Evolutionary conservation across 2,797 vertebrate species (phyloP).

Genomic region (Cercopithecus diana): DNA sequence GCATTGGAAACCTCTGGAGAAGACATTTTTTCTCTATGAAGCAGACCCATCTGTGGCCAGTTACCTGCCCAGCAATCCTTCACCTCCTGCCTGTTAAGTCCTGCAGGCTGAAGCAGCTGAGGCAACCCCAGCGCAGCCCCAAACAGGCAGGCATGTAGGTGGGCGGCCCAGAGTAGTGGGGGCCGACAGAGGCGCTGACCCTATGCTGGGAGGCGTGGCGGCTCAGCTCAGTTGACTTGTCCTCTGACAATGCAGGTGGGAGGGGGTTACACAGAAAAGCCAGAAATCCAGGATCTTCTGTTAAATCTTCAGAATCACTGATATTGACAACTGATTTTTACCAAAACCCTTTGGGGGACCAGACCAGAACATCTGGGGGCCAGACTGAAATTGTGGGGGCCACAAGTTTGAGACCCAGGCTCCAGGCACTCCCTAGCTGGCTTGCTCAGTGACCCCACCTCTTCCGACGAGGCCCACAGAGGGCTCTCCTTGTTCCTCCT

Average conservation of each 20-base stretch:
- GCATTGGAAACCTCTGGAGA: background rate
- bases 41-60: background rate
- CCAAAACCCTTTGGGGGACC: background rate
- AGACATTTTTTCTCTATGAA: background rate
- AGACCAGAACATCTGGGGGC: background rate
- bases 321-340: background rate
- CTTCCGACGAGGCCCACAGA: rapidly evolving
- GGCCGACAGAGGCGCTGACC: rapidly evolving
- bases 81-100: background rate
- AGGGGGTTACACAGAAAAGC: background rate
- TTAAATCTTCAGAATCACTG: background rate
- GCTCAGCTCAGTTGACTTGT: background rate
- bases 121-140: rapidly evolving
- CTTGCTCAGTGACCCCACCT: background rate
- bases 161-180: too few relatives aligned
- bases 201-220: background rate
- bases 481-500: background rate
- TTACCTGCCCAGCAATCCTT: background rate
- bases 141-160: background rate
- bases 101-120: background rate
- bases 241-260: background rate
- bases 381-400: too few relatives aligned
- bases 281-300: background rate
- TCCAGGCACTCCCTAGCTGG: background rate
- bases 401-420: background rate